Evolutionary conservation across 2,797 vertebrate genomes (phyloP), one percentile per base, ranked within the genome.

Genomic region (Heteromormyrus szaboi): DNA sequence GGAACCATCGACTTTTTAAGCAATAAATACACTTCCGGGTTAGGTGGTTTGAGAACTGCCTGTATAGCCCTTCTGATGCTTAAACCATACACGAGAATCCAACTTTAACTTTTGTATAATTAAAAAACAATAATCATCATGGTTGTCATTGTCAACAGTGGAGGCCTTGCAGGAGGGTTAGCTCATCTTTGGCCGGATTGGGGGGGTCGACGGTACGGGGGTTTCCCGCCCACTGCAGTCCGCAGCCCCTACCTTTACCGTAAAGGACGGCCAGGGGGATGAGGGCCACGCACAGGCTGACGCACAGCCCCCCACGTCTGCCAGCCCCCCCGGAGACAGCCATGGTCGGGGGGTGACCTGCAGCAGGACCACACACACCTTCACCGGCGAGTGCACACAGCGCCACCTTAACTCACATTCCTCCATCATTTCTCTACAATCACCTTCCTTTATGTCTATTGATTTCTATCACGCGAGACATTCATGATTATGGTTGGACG

Each of bases 21-120:
- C 93, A 96, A 96, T 96, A 96, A 96, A 97, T 96, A 96, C 91
- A 95, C 92, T 93, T 93, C 89, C 84, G 59, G 89, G 90, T 90
- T 91, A 93, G 85, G 86, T 19, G 76, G 59, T 88, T 90, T 88
- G 33, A 76, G 33, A 17, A 17, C 33, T 41, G 33, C 33, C 68
- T 76, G 68, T 41, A 76, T 76, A 6, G 33, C 2, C 14, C 33
- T 19, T 6, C 68, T 76, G 33, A 76, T 41, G 68, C 33, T 17
- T 41, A 76, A 65, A 29, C 9, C 4, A 19, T 72, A 17, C 29
- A 33, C 2, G 2, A 7, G 12, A 76, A 76, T 76, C 33, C 33
- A 17, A 7, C 33, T 17, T 33, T 37, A 72, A 72, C 68, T 41
- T 41, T 8, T 37, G 33, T 11, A 22, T 46, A 81, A 81, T 46